Percentiles rank a stretch among this genome's conserved stretches.
phyloP scores from a whole-genome alignment of 2,888 invertebrate species.

The Drepana falcataria region DNA sequence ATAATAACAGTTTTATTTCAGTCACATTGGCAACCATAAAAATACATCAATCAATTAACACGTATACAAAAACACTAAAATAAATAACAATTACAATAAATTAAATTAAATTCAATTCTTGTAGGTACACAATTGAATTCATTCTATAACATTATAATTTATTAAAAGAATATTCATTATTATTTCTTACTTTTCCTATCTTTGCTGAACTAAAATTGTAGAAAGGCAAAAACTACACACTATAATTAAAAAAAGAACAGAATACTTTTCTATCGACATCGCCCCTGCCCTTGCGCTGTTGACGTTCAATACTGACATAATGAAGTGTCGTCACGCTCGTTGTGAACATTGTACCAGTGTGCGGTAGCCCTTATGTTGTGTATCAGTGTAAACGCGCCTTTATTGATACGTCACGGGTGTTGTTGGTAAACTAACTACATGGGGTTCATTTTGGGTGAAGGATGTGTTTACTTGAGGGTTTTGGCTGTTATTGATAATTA shows the following conservation, averaged over 20 bases:
- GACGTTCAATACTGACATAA: conserved; percentile 62
- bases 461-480: neutral
- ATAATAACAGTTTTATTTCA: too few species aligned
- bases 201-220: too few species aligned
- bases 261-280: conserved; percentile 1
- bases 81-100: too few species aligned
- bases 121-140: too few species aligned
- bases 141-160: too few species aligned
- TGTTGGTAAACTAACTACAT: neutral
- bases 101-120: too few species aligned
- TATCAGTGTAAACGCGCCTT: conserved; percentile 28
- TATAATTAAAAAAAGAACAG: conserved; percentile 7
- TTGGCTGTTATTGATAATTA: neutral
- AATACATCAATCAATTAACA: too few species aligned
- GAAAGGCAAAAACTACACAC: too few species aligned
- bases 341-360: conserved; percentile 29
- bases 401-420: conserved; percentile 10
- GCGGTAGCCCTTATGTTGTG: conserved; percentile 30
- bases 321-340: conserved; percentile 67
- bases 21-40: too few species aligned
- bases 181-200: too few species aligned
- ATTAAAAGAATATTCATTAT: too few species aligned
- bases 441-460: neutral
- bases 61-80: too few species aligned
- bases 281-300: conserved; percentile 29